Evolutionary conservation across 2,113 vertebrate genomes (phyloP), one percentile per base, ranked within the genome.

Genomic region (Martes martes): DNA sequence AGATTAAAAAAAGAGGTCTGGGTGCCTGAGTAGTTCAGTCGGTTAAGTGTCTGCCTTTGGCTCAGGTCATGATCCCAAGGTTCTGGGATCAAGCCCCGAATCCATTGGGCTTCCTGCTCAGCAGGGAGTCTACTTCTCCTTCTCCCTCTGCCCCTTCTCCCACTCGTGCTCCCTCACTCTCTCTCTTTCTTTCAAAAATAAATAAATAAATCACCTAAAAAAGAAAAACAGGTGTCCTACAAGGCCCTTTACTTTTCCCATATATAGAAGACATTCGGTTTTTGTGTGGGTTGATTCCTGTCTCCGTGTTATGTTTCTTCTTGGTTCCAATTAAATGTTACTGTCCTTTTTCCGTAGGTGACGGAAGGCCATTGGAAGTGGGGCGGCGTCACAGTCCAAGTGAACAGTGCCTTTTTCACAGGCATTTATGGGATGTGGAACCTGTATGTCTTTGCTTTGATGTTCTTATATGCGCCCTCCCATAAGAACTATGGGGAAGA

Each of bases 341-440:
- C 47, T 93, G 11, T 76, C 24, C 28, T 97, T 90, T 93, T 55
- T 39, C 88, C 45, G 1, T 3, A 99, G 99, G 99, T 99, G 97
- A 99, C 99, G 0, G 99, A 99, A 97, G 99, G 99, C 36, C 99
- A 99, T 89, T 99, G 99, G 99, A 99, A 99, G 97, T 99, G 99
- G 99, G 99, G 99, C 0, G 99, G 99, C 0, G 97, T 99, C 91
- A 99, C 99, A 0, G 99, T 99, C 83, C 98, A 99, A 96, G 99
- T 99, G 97, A 99, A 99, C 99, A 99, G 99, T 0, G 99, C 99
- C 89, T 99, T 99, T 98, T 99, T 99, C 98, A 99, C 99, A 0
- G 99, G 99, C 91, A 99, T 99, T 98, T 99, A 99, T 0, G 99
- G 99, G 50, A 99, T 99, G 99, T 99, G 99, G 99, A 99, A 99